Conservation (phyloP, 2,113 vertebrate species). For the Actinemys pallida region DNA sequence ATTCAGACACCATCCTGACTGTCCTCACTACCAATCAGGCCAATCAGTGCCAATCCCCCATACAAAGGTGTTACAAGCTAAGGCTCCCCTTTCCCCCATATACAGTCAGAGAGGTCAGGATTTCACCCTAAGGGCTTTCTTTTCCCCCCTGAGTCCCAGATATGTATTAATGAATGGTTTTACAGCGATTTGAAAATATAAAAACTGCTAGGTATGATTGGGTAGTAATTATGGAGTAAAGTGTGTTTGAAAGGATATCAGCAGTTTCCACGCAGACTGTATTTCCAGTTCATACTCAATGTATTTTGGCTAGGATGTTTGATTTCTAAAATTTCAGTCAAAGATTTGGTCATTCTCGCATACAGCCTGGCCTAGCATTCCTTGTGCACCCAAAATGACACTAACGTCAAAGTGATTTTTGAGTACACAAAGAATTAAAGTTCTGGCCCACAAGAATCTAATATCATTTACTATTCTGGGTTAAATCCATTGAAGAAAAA, state of each 20-base stretch:
- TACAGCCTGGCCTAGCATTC: not conserved
- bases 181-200: not conserved
- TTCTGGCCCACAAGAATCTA: not conserved
- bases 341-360: not conserved
- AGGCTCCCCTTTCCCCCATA: not conserved
- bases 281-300: not conserved
- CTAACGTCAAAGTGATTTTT: conserved; percentile 11
- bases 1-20: not conserved
- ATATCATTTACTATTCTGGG: not conserved
- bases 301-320: not conserved
- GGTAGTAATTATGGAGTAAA: not conserved
- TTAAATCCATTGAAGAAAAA: not conserved
- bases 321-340: not conserved
- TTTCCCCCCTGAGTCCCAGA: rapidly evolving
- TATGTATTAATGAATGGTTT: not conserved
- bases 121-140: not conserved
- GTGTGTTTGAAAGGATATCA: not conserved
- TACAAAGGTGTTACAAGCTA: not conserved
- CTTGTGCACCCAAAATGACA: not conserved
- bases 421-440: not conserved
- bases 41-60: not conserved
- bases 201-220: not conserved
- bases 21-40: not conserved
- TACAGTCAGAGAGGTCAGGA: not conserved
- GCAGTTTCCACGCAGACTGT: not conserved